Percentiles rank a stretch among this genome's conserved stretches.
Conservation (phyloP, 92 coral and sea anemone genomes). For the Chrysogorgia sp. region DNA sequence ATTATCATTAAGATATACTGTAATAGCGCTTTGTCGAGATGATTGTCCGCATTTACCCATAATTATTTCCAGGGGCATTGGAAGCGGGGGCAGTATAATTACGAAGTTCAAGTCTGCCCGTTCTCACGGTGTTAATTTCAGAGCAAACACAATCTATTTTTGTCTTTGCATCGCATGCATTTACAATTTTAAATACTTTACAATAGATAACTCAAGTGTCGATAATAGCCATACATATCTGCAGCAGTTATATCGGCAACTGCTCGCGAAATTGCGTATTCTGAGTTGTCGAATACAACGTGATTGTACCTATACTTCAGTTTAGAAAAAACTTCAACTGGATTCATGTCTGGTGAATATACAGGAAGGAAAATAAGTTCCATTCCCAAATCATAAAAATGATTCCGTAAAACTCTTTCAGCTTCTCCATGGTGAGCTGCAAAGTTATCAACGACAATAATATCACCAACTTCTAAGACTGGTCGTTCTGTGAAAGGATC, state of each 20-base stretch:
- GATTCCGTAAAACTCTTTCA: slow-evolving; percentile 54
- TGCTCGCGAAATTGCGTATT: slow-evolving; percentile 53
- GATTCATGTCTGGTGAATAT: slow-evolving; percentile 64
- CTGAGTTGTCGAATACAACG: slow-evolving; percentile 57
- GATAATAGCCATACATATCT: slow-evolving; percentile 52
- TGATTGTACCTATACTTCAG: slow-evolving; percentile 55
- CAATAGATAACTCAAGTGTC: slow-evolving; percentile 45
- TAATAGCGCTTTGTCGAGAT: too few species aligned
- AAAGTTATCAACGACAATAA: too few species aligned
- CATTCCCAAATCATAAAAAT: slow-evolving; percentile 56
- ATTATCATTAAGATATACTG: too few species aligned
- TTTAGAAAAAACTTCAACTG: slow-evolving; percentile 66
- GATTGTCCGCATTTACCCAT: too few species aligned
- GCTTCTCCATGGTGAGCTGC: slow-evolving; percentile 73
- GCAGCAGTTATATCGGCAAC: slow-evolving; percentile 51
- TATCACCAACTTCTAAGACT: slow-evolving; percentile 62
- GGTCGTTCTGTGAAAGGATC: slow-evolving; percentile 55
- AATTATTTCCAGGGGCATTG: too few species aligned
- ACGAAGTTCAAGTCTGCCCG: too few species aligned
- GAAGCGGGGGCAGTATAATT: too few species aligned
- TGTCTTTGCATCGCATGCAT: too few species aligned
- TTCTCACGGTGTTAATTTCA: too few species aligned
- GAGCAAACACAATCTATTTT: too few species aligned
- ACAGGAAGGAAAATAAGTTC: slow-evolving; percentile 68
- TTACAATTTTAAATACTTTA: too few species aligned